phyloP scores from a whole-genome alignment of 2,113 vertebrate genomes.

The Heloderma charlesbogerti region DNA sequence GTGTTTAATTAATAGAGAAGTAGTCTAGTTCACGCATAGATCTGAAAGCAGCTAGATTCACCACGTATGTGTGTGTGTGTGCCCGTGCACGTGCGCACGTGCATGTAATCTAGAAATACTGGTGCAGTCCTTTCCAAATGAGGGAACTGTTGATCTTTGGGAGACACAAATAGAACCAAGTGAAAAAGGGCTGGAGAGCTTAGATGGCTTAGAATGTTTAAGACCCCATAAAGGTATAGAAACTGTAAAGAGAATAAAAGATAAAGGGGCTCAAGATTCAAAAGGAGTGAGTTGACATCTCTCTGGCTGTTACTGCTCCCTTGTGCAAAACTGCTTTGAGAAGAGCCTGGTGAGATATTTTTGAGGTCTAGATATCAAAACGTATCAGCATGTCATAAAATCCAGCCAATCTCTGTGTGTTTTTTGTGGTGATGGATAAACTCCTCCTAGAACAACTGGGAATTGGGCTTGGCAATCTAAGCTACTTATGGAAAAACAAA shows the following conservation, averaged over 20 bases:
- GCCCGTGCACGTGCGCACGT: too few relatives aligned
- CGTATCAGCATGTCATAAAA: not conserved
- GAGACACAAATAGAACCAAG: conserved; percentile 4
- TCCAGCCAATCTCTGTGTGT: not conserved
- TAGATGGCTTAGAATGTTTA: not conserved
- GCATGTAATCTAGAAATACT: not conserved
- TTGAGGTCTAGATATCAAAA: not conserved
- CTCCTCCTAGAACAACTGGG: not conserved
- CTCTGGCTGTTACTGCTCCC: not conserved
- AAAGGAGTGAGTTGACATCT: not conserved
- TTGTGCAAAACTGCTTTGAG: conserved; percentile 23
- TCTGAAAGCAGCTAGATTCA: not conserved
- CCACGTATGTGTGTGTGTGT: not conserved
- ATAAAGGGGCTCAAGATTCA: conserved; percentile 16
- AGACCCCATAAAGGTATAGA: conserved; percentile 31
- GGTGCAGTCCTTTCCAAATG: not conserved
- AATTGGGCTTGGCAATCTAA: not conserved
- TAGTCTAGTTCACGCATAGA: conserved; percentile 30
- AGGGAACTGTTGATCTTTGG: not conserved
- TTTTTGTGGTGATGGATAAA: not conserved
- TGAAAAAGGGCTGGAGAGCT: not conserved
- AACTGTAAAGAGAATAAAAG: not conserved
- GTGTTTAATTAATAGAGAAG: not conserved
- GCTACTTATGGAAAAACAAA: not conserved
- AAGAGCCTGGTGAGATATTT: not conserved